Evolutionary conservation across 2,888 invertebrate genomes (phyloP).

Genomic region (Sclerodermus sp.): DNA sequence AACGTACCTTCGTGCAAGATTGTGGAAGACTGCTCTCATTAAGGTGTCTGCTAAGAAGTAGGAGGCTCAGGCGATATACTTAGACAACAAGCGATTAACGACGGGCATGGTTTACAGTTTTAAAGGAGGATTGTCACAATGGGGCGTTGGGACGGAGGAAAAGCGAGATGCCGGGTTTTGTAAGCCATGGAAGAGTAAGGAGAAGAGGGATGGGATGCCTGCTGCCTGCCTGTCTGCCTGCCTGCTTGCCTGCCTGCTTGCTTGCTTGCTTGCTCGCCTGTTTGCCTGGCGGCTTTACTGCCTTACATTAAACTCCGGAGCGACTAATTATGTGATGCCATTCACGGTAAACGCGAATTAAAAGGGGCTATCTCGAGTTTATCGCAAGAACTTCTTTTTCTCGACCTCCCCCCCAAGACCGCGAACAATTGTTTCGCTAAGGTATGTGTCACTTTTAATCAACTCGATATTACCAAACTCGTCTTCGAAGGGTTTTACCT

Average conservation of each 20-base stretch:
- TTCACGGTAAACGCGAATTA: constrained; percentile 54
- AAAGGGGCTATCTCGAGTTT: constrained; percentile 43
- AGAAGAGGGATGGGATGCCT: constrained; percentile 13
- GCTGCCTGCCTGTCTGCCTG: background rate
- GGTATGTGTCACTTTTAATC: background rate
- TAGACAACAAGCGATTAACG: constrained; percentile 54
- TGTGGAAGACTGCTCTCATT: too few species aligned
- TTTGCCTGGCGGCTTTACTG: constrained; percentile 24
- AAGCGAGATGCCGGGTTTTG: constrained; percentile 15
- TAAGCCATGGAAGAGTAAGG: constrained; percentile 27
- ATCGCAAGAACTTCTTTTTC: constrained; percentile 39
- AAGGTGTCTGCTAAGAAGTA: background rate
- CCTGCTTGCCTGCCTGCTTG: too few species aligned
- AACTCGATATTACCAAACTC: background rate
- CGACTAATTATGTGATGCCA: constrained; percentile 54
- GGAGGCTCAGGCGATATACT: constrained; percentile 39
- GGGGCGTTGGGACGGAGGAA: constrained; percentile 21
- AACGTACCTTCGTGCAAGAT: too few species aligned
- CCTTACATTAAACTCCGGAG: constrained; percentile 43
- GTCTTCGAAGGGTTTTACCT: too few species aligned
- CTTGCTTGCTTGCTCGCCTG: background rate
- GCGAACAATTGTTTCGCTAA: too few species aligned
- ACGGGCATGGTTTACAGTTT: constrained; percentile 30
- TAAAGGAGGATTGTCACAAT: constrained; percentile 34
- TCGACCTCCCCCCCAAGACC: constrained; percentile 12